These are phyloP conservation scores for Orchesella cincta DNA, from an alignment of 1,140 invertebrate species.

Conservation along the genomic window DNA sequence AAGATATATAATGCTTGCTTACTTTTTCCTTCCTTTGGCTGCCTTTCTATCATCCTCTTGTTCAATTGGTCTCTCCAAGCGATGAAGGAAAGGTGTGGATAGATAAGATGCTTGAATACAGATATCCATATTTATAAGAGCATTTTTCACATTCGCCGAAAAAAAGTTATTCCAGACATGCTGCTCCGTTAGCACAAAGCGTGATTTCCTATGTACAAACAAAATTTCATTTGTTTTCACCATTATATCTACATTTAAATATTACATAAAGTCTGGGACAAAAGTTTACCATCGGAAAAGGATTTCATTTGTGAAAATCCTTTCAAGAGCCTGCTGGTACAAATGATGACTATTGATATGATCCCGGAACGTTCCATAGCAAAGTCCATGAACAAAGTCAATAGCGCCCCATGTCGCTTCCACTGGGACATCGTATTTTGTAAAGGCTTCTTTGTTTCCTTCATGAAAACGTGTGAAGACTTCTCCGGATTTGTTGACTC, in stretches of 20 bases:
- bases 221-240: not conserved
- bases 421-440: slow-evolving; percentile 40
- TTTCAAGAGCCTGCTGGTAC: slow-evolving; percentile 40
- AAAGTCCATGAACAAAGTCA: slow-evolving; percentile 43
- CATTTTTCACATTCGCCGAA: slow-evolving; percentile 33
- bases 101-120: slow-evolving; percentile 35
- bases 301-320: slow-evolving; percentile 35
- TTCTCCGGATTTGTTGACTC: not conserved
- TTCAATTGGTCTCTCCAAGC: slow-evolving; percentile 40
- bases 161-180: slow-evolving; percentile 38
- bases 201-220: no score
- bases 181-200: slow-evolving; percentile 25
- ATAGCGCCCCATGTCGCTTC: slow-evolving; percentile 42
- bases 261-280: not conserved
- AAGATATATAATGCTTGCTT: not conserved
- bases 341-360: slow-evolving; percentile 44
- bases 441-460: slow-evolving; percentile 1
- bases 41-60: not conserved
- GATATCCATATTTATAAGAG: slow-evolving; percentile 30
- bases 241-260: no score
- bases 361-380: slow-evolving; percentile 39
- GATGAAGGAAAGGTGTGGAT: slow-evolving; percentile 30
- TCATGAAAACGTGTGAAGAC: not conserved
- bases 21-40: not conserved
- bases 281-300: slow-evolving; percentile 32